A percentile compares a stretch with the other conserved stretches of the same genome.
Evolutionary conservation across 1,140 invertebrate genomes (phyloP).

Genomic region (Orchesella cincta): DNA sequence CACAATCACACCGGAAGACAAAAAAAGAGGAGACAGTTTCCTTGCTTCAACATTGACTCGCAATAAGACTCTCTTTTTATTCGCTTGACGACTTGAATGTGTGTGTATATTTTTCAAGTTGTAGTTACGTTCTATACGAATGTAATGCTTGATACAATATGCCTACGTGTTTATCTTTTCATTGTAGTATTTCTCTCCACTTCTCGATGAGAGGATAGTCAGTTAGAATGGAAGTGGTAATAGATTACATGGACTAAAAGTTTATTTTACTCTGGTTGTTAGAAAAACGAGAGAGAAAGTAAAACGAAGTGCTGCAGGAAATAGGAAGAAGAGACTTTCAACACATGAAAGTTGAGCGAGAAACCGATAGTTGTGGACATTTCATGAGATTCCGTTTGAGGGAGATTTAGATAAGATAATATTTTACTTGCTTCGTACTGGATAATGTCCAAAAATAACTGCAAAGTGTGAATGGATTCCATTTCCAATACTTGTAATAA

Average conservation of each 20-base stretch:
- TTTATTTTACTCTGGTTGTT: conserved; percentile 8
- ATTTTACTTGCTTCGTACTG: conserved; percentile 12
- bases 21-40: conserved; percentile 4
- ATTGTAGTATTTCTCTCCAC: neutral
- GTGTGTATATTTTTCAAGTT: neutral
- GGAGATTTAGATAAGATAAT: conserved; percentile 24
- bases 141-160: neutral
- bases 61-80: neutral
- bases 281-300: neutral
- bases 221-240: neutral
- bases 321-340: neutral
- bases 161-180: neutral
- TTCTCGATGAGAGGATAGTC: neutral
- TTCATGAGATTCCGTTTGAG: neutral
- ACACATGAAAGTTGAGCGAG: neutral
- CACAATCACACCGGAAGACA: conserved; percentile 4
- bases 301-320: no score
- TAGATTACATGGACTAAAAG: conserved; percentile 17
- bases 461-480: no score
- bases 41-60: conserved; percentile 4
- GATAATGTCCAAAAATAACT: neutral
- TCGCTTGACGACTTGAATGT: neutral
- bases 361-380: neutral
- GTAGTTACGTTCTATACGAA: no score
- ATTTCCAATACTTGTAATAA: no score